Evolutionary conservation across 2,797 vertebrate species (phyloP), one percentile per base, ranked within the genome.

Genomic region (Steatocranus sp.): DNA sequence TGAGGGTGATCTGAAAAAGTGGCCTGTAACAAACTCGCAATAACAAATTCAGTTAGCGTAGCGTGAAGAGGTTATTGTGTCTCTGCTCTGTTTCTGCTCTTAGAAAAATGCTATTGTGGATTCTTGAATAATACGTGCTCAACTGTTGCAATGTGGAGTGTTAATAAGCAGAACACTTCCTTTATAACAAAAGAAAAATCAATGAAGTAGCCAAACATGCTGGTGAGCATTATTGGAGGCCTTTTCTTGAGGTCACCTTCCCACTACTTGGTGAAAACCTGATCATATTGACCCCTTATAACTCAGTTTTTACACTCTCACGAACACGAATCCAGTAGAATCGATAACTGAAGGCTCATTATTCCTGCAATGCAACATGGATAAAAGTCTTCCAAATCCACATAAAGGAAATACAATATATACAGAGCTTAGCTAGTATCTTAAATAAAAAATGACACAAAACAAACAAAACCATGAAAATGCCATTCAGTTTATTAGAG

Each of bases 301-400:
- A 30, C 11, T 46, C 23, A 11, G 4, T 0, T 18, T 27, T 30
- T 70, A 18, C 66, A 5, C 66, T 46, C 8, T 27, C 41, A n/a
- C 1, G 0, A 2, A 15, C 61, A 9, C 5, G 0, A 8, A 14
- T 49, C 11, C 68, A 73, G 68, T 12, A 30, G 15, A 73, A n/a
- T 32, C 25, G 30, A 20, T 58, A 58, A 30, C 15, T 14, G 41
- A 20, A 48, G 27, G 18, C 27, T 8, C 54, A 78, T 23, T 23
- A 36, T 49, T 49, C 18, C 41, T 15, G 1, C 27, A 61, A 23
- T n/a, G 18, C 41, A 70, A 70, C 1, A 73, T 34, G 43, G 27
- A 49, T 61, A 48, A 1, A 7, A 32, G 17, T 48, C 17, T 14
- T 0, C 1, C 2, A 12, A 73, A 73, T 48, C 1, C 10, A 73